Evolutionary conservation across 2,797 vertebrate species (phyloP).

Genomic region (Natrix natrix): DNA sequence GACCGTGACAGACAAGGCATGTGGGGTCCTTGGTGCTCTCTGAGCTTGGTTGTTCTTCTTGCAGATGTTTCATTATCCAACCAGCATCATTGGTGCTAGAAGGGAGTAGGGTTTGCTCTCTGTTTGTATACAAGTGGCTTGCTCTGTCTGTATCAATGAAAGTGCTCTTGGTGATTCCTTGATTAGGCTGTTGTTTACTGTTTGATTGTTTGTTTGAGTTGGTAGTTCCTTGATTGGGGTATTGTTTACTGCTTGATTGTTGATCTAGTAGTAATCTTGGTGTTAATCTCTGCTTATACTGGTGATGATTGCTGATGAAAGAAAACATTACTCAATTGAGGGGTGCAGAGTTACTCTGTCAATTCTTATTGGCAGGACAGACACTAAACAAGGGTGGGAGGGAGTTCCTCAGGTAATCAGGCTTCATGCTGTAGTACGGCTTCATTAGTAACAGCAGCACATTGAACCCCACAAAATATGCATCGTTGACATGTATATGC

Average conservation of each 20-base stretch:
- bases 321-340: neutral
- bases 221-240: neutral
- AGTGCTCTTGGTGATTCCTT: neutral
- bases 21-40: neutral
- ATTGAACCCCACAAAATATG: too few species aligned
- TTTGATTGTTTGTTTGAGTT: neutral
- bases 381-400: neutral
- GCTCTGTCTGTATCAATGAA: neutral
- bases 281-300: neutral
- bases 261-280: neutral
- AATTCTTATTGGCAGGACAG: neutral
- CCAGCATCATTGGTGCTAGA: neutral
- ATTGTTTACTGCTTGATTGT: neutral
- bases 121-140: neutral
- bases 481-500: neutral
- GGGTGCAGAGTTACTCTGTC: neutral
- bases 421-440: neutral
- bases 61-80: neutral
- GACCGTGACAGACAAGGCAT: neutral
- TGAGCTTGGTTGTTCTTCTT: neutral
- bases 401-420: neutral
- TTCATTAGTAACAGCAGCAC: neutral
- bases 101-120: neutral
- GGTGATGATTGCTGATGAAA: neutral
- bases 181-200: neutral